A percentile compares a stretch with the other conserved stretches of the same genome.
Conservation (phyloP, 2,888 invertebrate species). For the Drosophila hamatofila region DNA sequence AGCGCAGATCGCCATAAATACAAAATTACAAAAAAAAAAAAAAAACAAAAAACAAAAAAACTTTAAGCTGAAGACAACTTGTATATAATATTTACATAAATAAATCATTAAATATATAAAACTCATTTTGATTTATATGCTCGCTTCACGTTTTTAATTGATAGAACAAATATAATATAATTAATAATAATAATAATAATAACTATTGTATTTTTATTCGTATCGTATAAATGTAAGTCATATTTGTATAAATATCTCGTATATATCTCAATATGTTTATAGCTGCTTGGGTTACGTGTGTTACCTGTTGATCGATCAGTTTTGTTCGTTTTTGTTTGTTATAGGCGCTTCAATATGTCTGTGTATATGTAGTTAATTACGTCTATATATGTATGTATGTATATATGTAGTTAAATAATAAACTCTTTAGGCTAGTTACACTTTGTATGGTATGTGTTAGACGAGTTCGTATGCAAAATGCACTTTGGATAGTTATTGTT, state of each 20-base stretch:
- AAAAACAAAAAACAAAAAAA: neutral
- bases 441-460: constrained; percentile 36
- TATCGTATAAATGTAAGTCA: constrained; percentile 42
- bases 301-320: constrained; percentile 66
- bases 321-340: constrained; percentile 27
- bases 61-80: neutral
- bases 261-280: constrained; percentile 35
- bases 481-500: constrained; percentile 52
- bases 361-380: constrained; percentile 16
- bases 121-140: constrained; percentile 20
- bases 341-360: constrained; percentile 17
- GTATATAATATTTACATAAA: neutral
- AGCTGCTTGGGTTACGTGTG: constrained; percentile 32
- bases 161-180: constrained; percentile 63
- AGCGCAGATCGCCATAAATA: neutral
- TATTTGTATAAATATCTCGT: constrained; percentile 20
- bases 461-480: constrained; percentile 44
- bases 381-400: constrained; percentile 47
- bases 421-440: constrained; percentile 62
- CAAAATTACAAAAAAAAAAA: too few species aligned
- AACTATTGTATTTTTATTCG: constrained; percentile 43
- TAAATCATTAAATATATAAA: neutral
- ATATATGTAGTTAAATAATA: constrained; percentile 60
- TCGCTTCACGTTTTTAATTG: constrained; percentile 53
- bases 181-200: constrained; percentile 29